phyloP scores from a whole-genome alignment of 2,797 vertebrate genomes.

The Paedocypris micromegethes region DNA sequence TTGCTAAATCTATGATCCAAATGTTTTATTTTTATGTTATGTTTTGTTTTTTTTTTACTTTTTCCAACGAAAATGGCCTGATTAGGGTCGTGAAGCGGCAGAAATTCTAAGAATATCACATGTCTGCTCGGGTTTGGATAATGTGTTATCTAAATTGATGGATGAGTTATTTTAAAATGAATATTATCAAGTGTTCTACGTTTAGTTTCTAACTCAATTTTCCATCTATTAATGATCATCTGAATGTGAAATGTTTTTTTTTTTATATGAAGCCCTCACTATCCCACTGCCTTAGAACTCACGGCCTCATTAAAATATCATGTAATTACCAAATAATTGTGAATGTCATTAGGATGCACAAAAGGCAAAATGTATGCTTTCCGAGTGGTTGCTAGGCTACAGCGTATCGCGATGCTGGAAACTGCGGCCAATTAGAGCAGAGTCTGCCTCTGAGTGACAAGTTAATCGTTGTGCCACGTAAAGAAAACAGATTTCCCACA shows the following conservation, averaged over 20 bases:
- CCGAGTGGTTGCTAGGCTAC: constrained; percentile 68
- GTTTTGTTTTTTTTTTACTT: too few relatives aligned
- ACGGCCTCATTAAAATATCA: constrained; percentile 35
- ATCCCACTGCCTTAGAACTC: background rate
- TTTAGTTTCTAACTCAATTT: too few relatives aligned
- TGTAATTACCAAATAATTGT: constrained; percentile 49
- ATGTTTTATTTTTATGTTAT: too few relatives aligned
- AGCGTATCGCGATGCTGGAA: constrained; percentile 49
- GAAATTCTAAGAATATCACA: too few relatives aligned
- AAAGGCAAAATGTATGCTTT: constrained; percentile 36
- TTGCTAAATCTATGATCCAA: too few relatives aligned
- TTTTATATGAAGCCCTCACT: constrained; percentile 21
- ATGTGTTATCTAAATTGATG: too few relatives aligned
- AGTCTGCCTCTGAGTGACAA: constrained; percentile 51
- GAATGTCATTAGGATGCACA: constrained; percentile 47
- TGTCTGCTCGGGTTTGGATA: too few relatives aligned
- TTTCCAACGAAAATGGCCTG: too few relatives aligned
- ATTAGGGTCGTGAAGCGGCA: too few relatives aligned
- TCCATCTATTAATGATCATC: background rate
- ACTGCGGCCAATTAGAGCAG: constrained; percentile 63
- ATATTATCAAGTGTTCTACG: too few relatives aligned
- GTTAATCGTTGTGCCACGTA: constrained; percentile 66
- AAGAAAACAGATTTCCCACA: constrained; percentile 58
- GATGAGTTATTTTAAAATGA: too few relatives aligned
- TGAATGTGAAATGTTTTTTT: constrained; percentile 8